phyloP scores from a whole-genome alignment of 2,113 vertebrate genomes.

The Albula goreensis region DNA sequence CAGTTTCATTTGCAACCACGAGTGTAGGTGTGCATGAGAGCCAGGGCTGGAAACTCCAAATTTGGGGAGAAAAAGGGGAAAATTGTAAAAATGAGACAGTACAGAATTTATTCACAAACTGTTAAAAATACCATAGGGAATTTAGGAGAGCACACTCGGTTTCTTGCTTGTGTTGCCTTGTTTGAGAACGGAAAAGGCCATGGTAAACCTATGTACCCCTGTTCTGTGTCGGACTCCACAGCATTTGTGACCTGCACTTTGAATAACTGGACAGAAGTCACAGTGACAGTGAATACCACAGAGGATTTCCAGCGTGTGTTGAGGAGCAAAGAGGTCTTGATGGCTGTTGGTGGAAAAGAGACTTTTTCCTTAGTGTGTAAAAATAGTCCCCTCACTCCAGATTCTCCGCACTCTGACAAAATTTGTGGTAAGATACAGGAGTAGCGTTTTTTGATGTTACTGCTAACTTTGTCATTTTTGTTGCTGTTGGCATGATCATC shows the following conservation, averaged over 20 bases:
- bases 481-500: too few relatives aligned
- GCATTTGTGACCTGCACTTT: background rate
- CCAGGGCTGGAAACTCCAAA: too few relatives aligned
- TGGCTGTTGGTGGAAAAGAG: background rate
- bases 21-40: too few relatives aligned
- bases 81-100: too few relatives aligned
- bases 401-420: background rate
- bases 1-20: too few relatives aligned
- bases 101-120: too few relatives aligned
- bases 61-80: too few relatives aligned
- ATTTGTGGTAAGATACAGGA: background rate
- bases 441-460: background rate
- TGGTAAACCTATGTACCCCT: background rate
- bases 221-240: background rate
- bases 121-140: too few relatives aligned
- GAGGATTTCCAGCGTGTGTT: background rate
- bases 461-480: background rate
- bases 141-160: too few relatives aligned
- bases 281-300: background rate
- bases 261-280: background rate
- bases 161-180: too few relatives aligned
- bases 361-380: background rate
- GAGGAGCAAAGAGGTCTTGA: background rate
- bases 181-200: too few relatives aligned
- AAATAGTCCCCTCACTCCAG: background rate